Percentiles rank a stretch among this genome's conserved stretches.
Conservation (phyloP, 2,113 vertebrate species). For the Spheniscus mendiculus region DNA sequence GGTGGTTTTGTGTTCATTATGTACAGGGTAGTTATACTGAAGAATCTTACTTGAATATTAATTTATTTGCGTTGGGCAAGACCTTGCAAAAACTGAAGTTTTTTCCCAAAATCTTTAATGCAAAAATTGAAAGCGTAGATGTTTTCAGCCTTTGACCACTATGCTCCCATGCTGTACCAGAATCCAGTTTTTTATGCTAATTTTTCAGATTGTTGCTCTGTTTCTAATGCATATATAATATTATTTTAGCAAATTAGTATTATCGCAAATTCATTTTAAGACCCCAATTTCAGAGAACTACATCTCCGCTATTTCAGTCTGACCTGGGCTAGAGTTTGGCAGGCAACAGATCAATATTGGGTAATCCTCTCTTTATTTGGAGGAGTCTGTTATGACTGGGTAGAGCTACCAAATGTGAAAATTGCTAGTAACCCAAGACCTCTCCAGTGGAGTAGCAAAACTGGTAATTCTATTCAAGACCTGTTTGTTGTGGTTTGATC, state of each 20-base stretch:
- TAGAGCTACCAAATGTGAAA: neutral
- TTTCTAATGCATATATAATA: neutral
- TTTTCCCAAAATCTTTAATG: neutral
- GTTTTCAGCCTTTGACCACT: neutral
- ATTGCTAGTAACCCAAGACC: neutral
- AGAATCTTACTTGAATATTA: neutral
- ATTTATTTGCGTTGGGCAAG: neutral
- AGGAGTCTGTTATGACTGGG: neutral
- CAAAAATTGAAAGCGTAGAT: neutral
- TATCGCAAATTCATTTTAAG: neutral
- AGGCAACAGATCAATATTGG: neutral
- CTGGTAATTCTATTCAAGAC: neutral
- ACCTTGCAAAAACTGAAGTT: neutral
- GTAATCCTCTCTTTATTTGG: neutral
- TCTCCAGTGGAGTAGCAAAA: neutral
- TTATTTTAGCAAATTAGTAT: neutral
- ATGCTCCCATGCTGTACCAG: accelerated
- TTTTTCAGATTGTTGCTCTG: neutral
- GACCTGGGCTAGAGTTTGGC: neutral
- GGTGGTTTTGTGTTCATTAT: neutral
- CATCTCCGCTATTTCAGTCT: neutral
- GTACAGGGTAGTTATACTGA: neutral
- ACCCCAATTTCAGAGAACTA: neutral
- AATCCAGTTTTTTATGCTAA: neutral
- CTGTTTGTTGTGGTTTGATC: neutral